Conservation (phyloP, 2,888 invertebrate species). For the Polia nebulosa region DNA sequence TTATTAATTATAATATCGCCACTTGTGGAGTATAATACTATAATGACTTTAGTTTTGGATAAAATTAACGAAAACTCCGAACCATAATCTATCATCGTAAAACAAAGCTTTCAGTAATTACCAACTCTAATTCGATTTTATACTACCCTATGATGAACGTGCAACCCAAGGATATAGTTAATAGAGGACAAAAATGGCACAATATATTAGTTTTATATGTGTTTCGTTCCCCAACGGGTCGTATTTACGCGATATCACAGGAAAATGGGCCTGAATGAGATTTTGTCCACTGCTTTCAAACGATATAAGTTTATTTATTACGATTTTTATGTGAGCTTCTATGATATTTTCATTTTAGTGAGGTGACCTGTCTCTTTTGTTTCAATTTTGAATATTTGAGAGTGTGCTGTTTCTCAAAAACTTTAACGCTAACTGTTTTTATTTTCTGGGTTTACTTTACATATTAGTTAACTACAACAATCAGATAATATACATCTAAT, state of each 20-base stretch:
- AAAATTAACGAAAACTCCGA: slow-evolving; percentile 6
- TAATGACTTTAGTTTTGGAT: slow-evolving; percentile 1
- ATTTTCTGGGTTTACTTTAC: neutral
- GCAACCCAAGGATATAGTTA: slow-evolving; percentile 72
- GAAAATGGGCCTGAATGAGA: slow-evolving; percentile 73
- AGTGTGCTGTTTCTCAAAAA: neutral
- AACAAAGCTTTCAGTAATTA: slow-evolving; percentile 50
- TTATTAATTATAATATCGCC: neutral
- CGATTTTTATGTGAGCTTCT: slow-evolving; percentile 65
- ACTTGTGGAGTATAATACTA: neutral
- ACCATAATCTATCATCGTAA: slow-evolving; percentile 39
- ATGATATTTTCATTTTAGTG: slow-evolving; percentile 63
- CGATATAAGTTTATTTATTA: slow-evolving; percentile 76
- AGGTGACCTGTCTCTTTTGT: slow-evolving; percentile 29
- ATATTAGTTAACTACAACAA: neutral
- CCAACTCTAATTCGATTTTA: slow-evolving; percentile 44
- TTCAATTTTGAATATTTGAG: slow-evolving; percentile 11
- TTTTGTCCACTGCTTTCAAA: slow-evolving; percentile 72
- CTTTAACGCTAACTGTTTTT: neutral
- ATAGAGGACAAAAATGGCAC: slow-evolving; percentile 77
- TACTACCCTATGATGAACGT: slow-evolving; percentile 58
- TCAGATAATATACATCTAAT: too few species aligned
- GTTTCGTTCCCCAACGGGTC: slow-evolving; percentile 71
- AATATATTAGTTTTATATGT: slow-evolving; percentile 83
- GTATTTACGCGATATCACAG: slow-evolving; percentile 75